phyloP scores from a whole-genome alignment of 2,888 invertebrate species.

The Torymus texanus region DNA sequence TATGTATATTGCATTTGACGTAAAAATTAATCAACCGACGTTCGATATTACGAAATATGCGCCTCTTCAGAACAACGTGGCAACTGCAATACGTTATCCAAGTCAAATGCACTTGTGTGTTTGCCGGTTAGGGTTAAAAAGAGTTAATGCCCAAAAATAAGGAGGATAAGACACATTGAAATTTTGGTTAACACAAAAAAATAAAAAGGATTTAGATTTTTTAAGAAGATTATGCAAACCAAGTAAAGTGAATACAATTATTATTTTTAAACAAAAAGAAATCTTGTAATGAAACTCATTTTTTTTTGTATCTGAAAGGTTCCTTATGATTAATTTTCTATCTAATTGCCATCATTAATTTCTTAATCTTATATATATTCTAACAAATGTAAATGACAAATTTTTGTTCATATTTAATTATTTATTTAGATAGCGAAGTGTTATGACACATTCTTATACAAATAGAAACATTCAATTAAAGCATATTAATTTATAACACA shows the following conservation, averaged over 20 bases:
- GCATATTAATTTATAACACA: too few relatives aligned
- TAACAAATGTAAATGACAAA: too few relatives aligned
- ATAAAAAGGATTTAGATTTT: background rate
- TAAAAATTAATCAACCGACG: conserved; percentile 18
- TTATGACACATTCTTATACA: too few relatives aligned
- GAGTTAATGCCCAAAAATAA: background rate
- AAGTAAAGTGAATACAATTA: background rate
- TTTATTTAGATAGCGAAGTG: too few relatives aligned
- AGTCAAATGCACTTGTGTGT: background rate
- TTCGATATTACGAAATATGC: conserved; percentile 7
- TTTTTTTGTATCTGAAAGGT: background rate
- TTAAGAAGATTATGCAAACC: background rate
- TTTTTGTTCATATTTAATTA: too few relatives aligned
- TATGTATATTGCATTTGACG: background rate
- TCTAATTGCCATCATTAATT: too few relatives aligned
- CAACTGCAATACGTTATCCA: background rate
- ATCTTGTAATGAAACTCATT: conserved; percentile 9
- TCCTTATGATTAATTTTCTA: background rate
- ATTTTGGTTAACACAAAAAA: conserved; percentile 16
- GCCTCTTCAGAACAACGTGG: conserved; percentile 39
- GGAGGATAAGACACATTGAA: background rate
- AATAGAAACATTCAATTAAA: too few relatives aligned
- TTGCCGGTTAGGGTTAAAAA: background rate
- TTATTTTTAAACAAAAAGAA: background rate
- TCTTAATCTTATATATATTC: too few relatives aligned